A percentile compares a stretch with the other conserved stretches of the same genome.
These are phyloP conservation scores for Latrodectus geometricus DNA, from an alignment of 1,140 invertebrate genomes.

Conservation along the genomic window DNA sequence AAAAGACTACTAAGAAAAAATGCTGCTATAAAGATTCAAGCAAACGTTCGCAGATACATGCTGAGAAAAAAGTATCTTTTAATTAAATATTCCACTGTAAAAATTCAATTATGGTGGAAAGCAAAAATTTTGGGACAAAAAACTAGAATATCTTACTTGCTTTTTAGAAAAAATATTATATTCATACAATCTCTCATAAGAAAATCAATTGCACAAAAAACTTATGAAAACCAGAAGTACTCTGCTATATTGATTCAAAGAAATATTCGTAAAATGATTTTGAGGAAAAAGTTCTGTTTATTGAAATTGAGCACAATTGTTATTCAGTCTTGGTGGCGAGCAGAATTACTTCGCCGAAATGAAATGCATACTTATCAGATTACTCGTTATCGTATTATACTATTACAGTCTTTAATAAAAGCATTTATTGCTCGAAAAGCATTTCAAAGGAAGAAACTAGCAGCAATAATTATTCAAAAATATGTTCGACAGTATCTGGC, in stretches of 20 bases:
- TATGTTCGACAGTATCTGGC: conserved; percentile 15
- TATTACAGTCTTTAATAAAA: conserved; percentile 14
- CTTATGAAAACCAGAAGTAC: background rate
- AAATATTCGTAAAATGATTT: background rate
- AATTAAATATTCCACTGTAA: background rate
- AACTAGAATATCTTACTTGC: conserved; percentile 8
- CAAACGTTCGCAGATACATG: background rate
- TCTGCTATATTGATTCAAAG: background rate
- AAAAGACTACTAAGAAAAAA: background rate
- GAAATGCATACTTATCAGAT: background rate
- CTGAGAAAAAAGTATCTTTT: background rate
- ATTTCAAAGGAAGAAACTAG: background rate
- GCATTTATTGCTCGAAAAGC: conserved; percentile 1
- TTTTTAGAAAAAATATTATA: background rate
- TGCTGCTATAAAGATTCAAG: conserved; percentile 32
- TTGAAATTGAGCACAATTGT: background rate
- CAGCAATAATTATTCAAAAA: conserved; percentile 37
- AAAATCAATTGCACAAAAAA: background rate
- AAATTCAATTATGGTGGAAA: conserved; percentile 22
- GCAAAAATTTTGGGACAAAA: background rate
- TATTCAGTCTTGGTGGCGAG: conserved; percentile 18
- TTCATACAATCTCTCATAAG: background rate
- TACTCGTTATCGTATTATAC: background rate
- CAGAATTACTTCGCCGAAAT: background rate
- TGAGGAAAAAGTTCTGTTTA: background rate